Percentiles rank a stretch among this genome's conserved stretches.
Conservation (phyloP, 2,797 vertebrate species). For the Mormyrus hasselquistii region DNA sequence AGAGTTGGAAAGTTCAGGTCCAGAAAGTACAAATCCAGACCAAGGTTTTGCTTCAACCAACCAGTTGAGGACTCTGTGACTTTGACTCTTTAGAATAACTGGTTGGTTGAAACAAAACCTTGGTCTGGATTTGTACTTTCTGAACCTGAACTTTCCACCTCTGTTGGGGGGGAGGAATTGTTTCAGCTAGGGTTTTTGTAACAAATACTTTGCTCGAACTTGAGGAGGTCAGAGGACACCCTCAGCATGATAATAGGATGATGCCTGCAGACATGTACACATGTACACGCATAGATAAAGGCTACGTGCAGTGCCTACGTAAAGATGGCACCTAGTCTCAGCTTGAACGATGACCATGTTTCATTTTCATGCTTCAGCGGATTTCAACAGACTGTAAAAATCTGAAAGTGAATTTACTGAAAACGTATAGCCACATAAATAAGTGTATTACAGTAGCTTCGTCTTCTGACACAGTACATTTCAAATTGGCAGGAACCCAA, state of each 20-base stretch:
- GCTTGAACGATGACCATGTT: slow-evolving; percentile 29
- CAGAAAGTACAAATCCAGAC: not conserved
- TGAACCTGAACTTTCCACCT: not conserved
- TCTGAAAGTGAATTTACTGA: slow-evolving; percentile 17
- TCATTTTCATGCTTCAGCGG: slow-evolving; percentile 34
- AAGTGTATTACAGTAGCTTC: not conserved
- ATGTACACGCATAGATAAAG: slow-evolving; percentile 19
- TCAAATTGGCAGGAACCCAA: not conserved
- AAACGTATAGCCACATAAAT: not conserved
- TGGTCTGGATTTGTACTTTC: not conserved
- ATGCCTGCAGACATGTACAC: not conserved
- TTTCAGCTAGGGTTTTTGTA: not conserved
- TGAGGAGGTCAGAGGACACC: not conserved
- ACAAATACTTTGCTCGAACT: not conserved
- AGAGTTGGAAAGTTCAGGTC: not conserved
- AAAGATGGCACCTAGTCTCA: slow-evolving; percentile 28
- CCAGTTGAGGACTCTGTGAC: not conserved
- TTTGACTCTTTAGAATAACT: not conserved
- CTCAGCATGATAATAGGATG: not conserved
- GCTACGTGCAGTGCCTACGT: slow-evolving; percentile 20
- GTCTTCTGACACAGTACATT: not conserved
- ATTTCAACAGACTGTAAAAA: slow-evolving; percentile 31
- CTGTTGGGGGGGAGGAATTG: not conserved
- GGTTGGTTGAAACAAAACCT: not conserved
- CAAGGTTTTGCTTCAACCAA: not conserved